Conservation (phyloP, 2,888 invertebrate genomes). For the Theodoxus fluviatilis region DNA sequence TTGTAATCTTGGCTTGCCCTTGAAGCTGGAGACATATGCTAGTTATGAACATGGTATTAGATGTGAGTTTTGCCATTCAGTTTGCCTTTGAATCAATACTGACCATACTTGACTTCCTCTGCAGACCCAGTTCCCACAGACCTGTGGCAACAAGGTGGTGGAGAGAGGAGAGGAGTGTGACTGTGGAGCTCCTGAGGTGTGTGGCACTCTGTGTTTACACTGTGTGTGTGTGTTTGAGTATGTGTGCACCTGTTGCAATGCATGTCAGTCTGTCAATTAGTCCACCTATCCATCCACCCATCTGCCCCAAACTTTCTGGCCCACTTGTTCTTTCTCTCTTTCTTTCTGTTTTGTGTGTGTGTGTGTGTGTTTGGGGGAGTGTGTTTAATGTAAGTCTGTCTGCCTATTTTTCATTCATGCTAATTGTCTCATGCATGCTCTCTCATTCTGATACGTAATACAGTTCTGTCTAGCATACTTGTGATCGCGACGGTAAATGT, state of each 20-base stretch:
- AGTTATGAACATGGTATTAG: too few relatives aligned
- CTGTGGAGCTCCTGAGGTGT: conserved; percentile 83
- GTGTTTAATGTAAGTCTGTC: background rate
- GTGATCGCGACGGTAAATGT: too few relatives aligned
- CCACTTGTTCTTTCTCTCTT: background rate
- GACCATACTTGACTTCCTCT: conserved; percentile 31
- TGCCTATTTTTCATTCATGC: conserved; percentile 30
- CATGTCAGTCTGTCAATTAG: background rate
- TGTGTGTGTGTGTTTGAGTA: conserved; percentile 1
- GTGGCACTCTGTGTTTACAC: background rate
- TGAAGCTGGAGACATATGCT: too few relatives aligned
- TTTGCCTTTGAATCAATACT: too few relatives aligned
- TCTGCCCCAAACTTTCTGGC: background rate
- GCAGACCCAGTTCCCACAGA: conserved; percentile 68
- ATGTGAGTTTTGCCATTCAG: too few relatives aligned
- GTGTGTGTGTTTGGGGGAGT: background rate
- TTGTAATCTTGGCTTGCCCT: too few relatives aligned
- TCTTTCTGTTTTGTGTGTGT: background rate
- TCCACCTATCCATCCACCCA: background rate
- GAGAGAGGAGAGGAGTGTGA: conserved; percentile 97
- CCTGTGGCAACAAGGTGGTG: conserved; percentile 92
- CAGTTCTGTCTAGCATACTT: too few relatives aligned
- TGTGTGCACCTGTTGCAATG: conserved; percentile 1
- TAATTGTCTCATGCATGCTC: too few relatives aligned
- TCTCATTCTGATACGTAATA: too few relatives aligned